A percentile compares a stretch with the other conserved stretches of the same genome.
Conservation (phyloP, 2,113 vertebrate species). For the Prinia subflava region DNA sequence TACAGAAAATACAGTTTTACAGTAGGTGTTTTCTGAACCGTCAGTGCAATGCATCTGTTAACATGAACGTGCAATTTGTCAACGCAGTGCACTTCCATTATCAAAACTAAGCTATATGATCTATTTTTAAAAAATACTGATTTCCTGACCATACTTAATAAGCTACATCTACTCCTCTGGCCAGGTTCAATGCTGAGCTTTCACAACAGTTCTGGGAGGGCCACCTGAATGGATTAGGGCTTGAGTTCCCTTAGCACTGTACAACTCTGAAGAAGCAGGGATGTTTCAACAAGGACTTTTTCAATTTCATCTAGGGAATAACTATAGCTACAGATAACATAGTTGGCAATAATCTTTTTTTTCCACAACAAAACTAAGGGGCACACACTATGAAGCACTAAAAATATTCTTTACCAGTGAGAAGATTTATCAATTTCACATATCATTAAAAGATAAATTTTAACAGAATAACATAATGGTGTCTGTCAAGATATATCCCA, state of each 20-base stretch:
- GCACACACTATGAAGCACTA: background rate
- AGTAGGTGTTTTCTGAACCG: background rate
- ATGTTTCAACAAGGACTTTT: background rate
- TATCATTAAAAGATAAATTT: background rate
- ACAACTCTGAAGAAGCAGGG: background rate
- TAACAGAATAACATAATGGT: background rate
- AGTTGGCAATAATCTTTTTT: background rate
- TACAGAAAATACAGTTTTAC: background rate
- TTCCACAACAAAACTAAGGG: background rate
- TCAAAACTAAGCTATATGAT: background rate
- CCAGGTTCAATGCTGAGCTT: background rate
- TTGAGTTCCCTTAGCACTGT: background rate
- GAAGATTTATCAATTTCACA: background rate
- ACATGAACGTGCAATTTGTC: background rate
- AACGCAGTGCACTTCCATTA: background rate
- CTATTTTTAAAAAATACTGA: accelerated
- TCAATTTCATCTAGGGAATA: background rate
- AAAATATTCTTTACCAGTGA: background rate
- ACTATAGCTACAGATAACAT: background rate
- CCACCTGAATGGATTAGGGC: background rate
- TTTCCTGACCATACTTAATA: background rate
- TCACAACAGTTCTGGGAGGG: background rate
- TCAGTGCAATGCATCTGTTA: background rate
- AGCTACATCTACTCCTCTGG: background rate
- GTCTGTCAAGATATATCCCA: background rate